Base-by-base conservation (phyloP, 1,140 invertebrate genomes). In the Centruroides vittatus region DNA sequence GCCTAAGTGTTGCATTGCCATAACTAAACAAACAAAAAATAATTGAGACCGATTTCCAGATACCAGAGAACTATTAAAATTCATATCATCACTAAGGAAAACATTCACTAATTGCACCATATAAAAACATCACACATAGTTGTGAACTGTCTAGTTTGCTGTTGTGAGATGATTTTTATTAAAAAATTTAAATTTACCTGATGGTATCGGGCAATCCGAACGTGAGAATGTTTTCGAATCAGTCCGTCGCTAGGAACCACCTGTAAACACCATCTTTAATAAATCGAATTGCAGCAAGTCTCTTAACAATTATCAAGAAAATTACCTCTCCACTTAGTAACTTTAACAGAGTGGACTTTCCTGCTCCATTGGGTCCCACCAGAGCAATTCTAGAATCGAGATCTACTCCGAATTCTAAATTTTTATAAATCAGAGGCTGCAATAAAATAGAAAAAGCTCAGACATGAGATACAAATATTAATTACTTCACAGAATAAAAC, bases 321-420 rank as follows among this genome's bases (percentile, higher is more conserved):
- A 81, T 81, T 76, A 89, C 85, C 76, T 98, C 93, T 64, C 90
- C 92, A 73, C 90, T 93, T 0, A 99, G 79, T 55, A 99, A 75
- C 76, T 99, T 99, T 5, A 99, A 76, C 5, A 99, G 78, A 0
- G 97, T 99, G 70, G 91, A 94, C 74, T 99, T 99, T 64, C 97
- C 97, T 58, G 96, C 96, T 67, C 96, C 96, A 75, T 99, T 99
- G 5, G 96, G 96, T n/a, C 75, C 96, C 0, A 99, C 97, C n/a
- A 99, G 77, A 47, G 96, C 97, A 34, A 99, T 76, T 72, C 96
- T 79, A 0, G 95, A 98, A 72, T 99, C 96, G 57, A 99, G 78
- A 81, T 99, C 97, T 70, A 99, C 93, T 71, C 97, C 97, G 73
- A 99, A 99, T 74, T 99, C 97, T 34, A 99, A 74, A 76, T 98